phyloP scores from a whole-genome alignment of 2,888 invertebrate species.

The Limnephilus auricula region DNA sequence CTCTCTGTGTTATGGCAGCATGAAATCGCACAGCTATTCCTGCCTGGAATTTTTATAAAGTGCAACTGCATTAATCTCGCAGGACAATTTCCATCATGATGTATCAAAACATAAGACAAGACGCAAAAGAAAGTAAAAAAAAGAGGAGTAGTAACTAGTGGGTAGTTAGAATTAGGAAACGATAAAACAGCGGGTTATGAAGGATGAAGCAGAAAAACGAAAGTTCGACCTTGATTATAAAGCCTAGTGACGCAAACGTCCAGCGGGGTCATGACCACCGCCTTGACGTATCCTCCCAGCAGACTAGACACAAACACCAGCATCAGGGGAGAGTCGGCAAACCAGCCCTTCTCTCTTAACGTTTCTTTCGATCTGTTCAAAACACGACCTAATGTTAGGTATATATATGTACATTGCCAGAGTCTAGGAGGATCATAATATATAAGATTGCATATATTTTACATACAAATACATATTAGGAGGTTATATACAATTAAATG shows the following conservation, averaged over 20 bases:
- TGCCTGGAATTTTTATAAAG: background rate
- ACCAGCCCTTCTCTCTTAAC: conserved; percentile 73
- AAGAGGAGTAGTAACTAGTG: background rate
- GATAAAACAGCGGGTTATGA: background rate
- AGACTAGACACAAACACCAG: conserved; percentile 87
- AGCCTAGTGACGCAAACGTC: conserved; percentile 93
- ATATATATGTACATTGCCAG: too few relatives aligned
- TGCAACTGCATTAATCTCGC: background rate
- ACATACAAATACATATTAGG: background rate
- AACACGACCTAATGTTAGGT: background rate
- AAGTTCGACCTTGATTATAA: conserved; percentile 87
- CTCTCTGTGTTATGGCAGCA: background rate
- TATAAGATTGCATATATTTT: background rate
- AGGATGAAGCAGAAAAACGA: conserved; percentile 8
- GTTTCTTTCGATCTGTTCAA: conserved; percentile 74
- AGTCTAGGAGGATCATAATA: background rate
- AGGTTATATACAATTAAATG: background rate
- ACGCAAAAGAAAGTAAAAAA: background rate
- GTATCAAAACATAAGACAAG: background rate
- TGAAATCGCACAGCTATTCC: background rate
- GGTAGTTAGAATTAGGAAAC: background rate
- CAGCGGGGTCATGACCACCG: conserved; percentile 89
- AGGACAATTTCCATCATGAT: background rate
- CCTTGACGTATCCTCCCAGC: conserved; percentile 87
- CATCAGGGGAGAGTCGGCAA: conserved; percentile 80